Evolutionary conservation across 1,140 invertebrate species (phyloP), one percentile per base, ranked within the genome.

Genomic region (Trachymyrmex septentrionalis): DNA sequence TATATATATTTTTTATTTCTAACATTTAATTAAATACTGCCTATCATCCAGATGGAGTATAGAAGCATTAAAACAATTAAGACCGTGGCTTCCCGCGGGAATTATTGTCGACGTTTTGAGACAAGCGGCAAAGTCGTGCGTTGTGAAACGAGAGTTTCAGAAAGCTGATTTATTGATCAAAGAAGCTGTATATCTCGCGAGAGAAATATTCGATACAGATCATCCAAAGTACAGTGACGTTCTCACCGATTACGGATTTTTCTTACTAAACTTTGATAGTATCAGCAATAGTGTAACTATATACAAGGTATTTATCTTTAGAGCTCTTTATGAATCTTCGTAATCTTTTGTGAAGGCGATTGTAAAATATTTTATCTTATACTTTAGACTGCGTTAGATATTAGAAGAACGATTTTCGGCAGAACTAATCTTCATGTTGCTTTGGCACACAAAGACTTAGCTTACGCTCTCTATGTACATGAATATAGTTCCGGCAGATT

Each of bases 401-500:
- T 98, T 64, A 96, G 98, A 80, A 96, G 96, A 92, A 94, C 95
- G 80, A 97, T 98, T 92, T 99, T 98, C 96, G 97, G 98, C 14
- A 97, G 97, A 89, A 96, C 97, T 92, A 99, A 98, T 95, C 96
- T 99, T 77, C 97, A 97, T 92, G 97, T 99, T 76, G 98, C 98
- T 1, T 96, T 97, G 38, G 97, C 97, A 38, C 97, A 98, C 94
- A 98, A 99, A 95, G 98, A 99, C 95, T 95, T 99, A 16, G 98
- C 98, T 0, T 99, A 99, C 95, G 98, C 98, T 48, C 96, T 98
- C 21, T 99, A 99, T 94, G 98, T 99, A 12, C 96, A 97, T 66
- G 98, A 99, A 95, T 99, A 99, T 94, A 98, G 97, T 92, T 97
- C 97, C 14, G 98, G 98, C 6, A 96, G 97, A 86, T 99, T 99